phyloP scores from a whole-genome alignment of 2,113 vertebrate species.

The Microtus ochrogaster region DNA sequence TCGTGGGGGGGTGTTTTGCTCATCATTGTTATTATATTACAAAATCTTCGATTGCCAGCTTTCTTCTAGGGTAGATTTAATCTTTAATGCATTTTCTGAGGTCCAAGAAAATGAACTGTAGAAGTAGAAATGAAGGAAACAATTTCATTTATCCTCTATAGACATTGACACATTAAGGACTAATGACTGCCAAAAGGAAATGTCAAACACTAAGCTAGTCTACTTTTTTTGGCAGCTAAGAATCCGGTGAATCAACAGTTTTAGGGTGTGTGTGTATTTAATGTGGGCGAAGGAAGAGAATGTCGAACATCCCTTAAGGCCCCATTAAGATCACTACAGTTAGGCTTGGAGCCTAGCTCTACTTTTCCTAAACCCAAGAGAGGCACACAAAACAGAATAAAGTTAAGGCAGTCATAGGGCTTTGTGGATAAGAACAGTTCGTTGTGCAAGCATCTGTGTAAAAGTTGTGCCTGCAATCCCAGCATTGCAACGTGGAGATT shows the following conservation, averaged over 20 bases:
- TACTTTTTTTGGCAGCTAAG: constrained; percentile 55
- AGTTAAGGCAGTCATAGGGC: background rate
- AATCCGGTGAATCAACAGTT: constrained; percentile 72
- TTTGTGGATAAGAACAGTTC: background rate
- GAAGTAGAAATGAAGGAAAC: constrained; percentile 71
- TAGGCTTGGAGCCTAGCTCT: constrained; percentile 49
- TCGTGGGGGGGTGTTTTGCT: constrained; percentile 42
- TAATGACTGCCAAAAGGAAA: constrained; percentile 71
- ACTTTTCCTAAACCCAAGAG: constrained; percentile 53
- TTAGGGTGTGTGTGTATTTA: constrained; percentile 66
- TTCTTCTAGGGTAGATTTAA: constrained; percentile 61
- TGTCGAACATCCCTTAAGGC: constrained; percentile 37
- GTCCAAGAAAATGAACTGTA: constrained; percentile 55
- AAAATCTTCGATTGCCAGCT: constrained; percentile 14
- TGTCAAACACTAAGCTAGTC: constrained; percentile 67
- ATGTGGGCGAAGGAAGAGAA: constrained; percentile 65
- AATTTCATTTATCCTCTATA: constrained; percentile 48
- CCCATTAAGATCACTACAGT: constrained; percentile 45
- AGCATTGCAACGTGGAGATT: no score
- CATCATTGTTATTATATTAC: constrained; percentile 35
- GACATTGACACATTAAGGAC: constrained; percentile 68
- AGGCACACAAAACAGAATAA: background rate
- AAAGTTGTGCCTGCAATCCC: background rate
- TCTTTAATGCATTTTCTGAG: constrained; percentile 59
- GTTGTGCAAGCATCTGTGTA: background rate